Evolutionary conservation across 2,113 vertebrate species (phyloP).

Genomic region (Erpornis zantholeuca): DNA sequence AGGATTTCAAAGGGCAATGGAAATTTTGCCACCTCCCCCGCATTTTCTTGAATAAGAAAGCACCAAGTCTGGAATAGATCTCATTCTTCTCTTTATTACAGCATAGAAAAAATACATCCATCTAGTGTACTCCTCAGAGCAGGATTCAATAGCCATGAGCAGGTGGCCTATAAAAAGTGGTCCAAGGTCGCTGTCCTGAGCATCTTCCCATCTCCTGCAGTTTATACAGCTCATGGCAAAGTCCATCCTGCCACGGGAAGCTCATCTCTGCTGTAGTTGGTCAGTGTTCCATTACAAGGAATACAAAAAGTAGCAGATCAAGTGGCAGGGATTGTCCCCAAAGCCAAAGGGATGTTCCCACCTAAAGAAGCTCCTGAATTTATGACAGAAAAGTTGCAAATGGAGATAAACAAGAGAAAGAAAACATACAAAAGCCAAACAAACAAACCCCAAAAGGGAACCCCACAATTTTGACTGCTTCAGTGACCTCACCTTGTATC

Average conservation of each 20-base stretch:
- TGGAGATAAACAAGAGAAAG: neutral
- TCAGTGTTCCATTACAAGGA: fast-evolving
- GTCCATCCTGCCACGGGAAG: neutral
- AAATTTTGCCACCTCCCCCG: neutral
- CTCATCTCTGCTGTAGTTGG: neutral
- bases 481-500: neutral
- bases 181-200: neutral
- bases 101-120: neutral
- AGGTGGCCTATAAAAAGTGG: neutral
- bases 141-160: neutral
- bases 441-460: neutral
- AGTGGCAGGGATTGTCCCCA: neutral
- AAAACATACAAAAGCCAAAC: neutral
- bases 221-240: neutral
- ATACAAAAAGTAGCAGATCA: neutral
- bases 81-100: slow-evolving; percentile 24
- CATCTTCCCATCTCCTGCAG: neutral
- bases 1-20: neutral
- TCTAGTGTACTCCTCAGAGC: neutral
- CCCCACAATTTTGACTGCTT: neutral
- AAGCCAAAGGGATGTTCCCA: neutral
- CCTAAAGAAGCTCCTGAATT: neutral
- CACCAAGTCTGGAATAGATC: neutral
- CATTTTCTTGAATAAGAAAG: neutral
- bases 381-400: neutral